Evolutionary conservation across 2,888 invertebrate genomes (phyloP), one percentile per base, ranked within the genome.

Genomic region (Pinctada fucata): DNA sequence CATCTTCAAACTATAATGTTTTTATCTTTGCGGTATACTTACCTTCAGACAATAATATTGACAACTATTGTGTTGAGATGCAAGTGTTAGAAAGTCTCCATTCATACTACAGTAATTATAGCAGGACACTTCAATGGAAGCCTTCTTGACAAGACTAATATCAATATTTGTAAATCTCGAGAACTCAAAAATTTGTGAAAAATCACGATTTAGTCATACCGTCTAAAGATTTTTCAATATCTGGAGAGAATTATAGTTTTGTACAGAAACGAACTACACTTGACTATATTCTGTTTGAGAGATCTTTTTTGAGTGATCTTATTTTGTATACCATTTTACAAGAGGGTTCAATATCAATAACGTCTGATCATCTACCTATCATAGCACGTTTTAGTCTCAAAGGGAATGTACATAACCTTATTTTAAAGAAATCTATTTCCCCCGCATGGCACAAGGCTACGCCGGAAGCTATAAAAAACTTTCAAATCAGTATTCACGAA

Each of bases 361-460:
- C 45, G 4, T 68, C 68, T 5, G 68, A 68, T 68, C 68, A 68
- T 52, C 45, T 71, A 71, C 71, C 71, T 5, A 71, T 71, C n/a
- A 52, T 71, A 45, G 52, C 47, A 52, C 31, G 31, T 31, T 31
- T 31, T 31, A 31, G 31, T 31, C 31, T 31, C 31, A 31, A 31
- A 31, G 31, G 31, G 31, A 31, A 31, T 31, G 31, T 31, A 31
- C 31, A 31, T 31, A 31, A 31, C 31, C 31, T 31, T 31, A 31
- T 31, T 31, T 31, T 31, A 31, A 31, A 31, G 31, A 31, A 31
- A 31, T 31, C 31, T 31, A 31, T 31, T 31, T 31, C 31, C 31
- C 31, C 31, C 31, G 31, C 31, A 31, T 31, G 31, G 31, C 31
- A 31, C 31, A 31, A 31, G 31, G 31, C 31, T 31, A 31, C 31